These are phyloP conservation scores for Catharus minimus DNA, from an alignment of 2,113 vertebrate species.

Conservation along the genomic window DNA sequence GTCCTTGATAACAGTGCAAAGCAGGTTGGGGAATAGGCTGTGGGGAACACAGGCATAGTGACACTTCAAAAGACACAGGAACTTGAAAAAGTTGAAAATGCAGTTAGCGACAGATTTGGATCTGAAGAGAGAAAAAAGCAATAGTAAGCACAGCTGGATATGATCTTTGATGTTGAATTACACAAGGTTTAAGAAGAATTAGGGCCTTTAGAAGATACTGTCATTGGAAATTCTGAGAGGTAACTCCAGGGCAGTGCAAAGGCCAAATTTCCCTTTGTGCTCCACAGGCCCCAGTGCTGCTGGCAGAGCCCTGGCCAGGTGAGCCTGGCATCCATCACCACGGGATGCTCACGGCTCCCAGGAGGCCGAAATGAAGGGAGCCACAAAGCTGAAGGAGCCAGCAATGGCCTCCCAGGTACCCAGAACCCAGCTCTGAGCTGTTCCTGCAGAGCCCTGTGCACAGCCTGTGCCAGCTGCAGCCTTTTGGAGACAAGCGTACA, in stretches of 20 bases:
- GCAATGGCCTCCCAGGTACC: neutral
- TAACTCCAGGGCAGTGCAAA: neutral
- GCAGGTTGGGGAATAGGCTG: constrained; percentile 37
- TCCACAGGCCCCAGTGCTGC: neutral
- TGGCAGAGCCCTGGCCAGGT: neutral
- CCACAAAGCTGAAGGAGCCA: neutral
- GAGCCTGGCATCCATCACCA: neutral
- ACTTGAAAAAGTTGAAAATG: constrained; percentile 56
- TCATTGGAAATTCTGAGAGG: neutral
- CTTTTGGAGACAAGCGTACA: neutral
- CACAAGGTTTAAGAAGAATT: constrained; percentile 34
- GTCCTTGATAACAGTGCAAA: constrained; percentile 26
- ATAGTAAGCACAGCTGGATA: constrained; percentile 45
- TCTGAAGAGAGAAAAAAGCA: constrained; percentile 33
- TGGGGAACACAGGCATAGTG: neutral
- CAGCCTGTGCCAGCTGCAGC: neutral
- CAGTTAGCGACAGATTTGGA: constrained; percentile 44
- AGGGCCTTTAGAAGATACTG: constrained; percentile 9
- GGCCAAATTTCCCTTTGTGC: neutral
- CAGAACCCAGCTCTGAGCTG: neutral
- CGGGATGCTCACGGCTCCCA: neutral
- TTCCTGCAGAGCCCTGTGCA: neutral
- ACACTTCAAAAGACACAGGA: constrained; percentile 33
- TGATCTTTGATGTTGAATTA: constrained; percentile 51
- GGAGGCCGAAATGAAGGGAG: neutral